Conservation (phyloP, 2,888 invertebrate genomes). For the Drosophila quinaria region DNA sequence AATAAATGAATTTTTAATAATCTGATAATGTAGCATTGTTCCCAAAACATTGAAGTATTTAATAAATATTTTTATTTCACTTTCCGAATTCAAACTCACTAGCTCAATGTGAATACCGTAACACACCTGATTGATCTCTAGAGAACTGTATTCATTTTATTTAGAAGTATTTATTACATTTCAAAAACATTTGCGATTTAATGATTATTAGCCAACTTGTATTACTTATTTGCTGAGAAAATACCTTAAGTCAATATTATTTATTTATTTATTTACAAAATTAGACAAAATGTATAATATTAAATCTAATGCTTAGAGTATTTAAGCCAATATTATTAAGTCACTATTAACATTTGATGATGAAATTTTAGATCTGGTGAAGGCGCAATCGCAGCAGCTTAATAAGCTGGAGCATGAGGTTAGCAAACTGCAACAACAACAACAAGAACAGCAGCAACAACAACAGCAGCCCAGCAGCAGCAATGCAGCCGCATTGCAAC, state of each 20-base stretch:
- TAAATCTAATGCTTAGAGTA: no score
- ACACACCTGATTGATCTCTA: neutral
- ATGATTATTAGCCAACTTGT: no score
- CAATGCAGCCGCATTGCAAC: constrained; percentile 44
- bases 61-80: no score
- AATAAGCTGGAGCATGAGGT: constrained; percentile 86
- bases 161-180: neutral
- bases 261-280: neutral
- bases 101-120: no score
- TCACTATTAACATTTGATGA: neutral
- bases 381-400: constrained; percentile 86
- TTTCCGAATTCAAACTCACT: no score
- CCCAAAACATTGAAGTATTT: no score
- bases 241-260: no score
- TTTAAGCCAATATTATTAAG: no score
- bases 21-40: no score
- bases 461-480: constrained; percentile 37
- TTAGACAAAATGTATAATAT: no score
- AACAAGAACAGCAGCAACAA: constrained; percentile 61
- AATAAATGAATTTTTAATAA: no score
- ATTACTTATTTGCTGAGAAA: no score
- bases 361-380: constrained; percentile 85
- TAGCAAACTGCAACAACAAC: constrained; percentile 74
- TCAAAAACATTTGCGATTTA: neutral
- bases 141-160: neutral